Percentiles rank a stretch among this genome's conserved stretches.
These are phyloP conservation scores for Vidua macroura DNA, from an alignment of 2,113 vertebrate genomes.

Conservation along the genomic window DNA sequence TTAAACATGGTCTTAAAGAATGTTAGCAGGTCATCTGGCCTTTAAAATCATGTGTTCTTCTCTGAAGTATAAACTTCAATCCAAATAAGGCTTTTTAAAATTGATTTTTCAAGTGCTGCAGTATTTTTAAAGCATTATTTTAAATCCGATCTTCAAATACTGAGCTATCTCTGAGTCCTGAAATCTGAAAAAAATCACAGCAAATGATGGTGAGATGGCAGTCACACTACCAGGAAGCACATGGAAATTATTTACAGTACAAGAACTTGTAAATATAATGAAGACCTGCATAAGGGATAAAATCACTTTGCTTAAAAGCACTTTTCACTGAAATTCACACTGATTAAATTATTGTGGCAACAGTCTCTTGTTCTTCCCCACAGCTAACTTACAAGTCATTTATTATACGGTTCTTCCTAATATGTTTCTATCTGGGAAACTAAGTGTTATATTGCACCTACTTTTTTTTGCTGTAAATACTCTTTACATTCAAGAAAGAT, in stretches of 20 bases:
- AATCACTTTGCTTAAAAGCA: neutral
- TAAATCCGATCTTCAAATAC: constrained; percentile 27
- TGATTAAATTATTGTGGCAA: neutral
- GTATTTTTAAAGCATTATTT: constrained; percentile 30
- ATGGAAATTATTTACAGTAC: neutral
- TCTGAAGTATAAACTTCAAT: neutral
- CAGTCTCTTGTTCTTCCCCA: neutral
- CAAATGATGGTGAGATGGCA: neutral
- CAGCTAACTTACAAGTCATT: neutral
- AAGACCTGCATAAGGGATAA: neutral
- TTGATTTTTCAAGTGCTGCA: constrained; percentile 34
- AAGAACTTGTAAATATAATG: neutral
- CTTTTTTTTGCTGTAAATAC: neutral
- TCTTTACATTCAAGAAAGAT: neutral
- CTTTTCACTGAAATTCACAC: neutral
- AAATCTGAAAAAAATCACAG: neutral
- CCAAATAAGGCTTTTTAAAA: constrained; percentile 15
- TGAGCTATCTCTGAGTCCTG: neutral
- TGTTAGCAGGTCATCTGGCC: neutral
- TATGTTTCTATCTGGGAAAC: neutral
- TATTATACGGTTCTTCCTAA: neutral
- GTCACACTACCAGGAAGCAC: neutral
- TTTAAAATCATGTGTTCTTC: constrained; percentile 11
- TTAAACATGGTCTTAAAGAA: neutral
- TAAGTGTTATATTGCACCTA: neutral